These are phyloP conservation scores for Meloe dianella DNA, from an alignment of 2,888 invertebrate genomes.

Conservation along the genomic window DNA sequence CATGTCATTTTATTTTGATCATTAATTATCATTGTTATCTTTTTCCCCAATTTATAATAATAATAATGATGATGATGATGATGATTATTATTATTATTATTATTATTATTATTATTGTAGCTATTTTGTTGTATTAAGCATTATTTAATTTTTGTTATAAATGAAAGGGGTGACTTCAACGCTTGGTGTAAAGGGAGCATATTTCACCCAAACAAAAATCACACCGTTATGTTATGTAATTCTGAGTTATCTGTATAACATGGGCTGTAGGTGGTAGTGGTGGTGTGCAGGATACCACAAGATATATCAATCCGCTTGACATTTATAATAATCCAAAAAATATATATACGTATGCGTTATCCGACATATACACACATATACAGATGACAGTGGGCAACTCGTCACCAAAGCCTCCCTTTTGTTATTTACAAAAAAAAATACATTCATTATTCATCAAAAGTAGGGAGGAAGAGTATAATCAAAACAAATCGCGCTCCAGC, in stretches of 20 bases:
- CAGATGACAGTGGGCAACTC: slow-evolving; percentile 50
- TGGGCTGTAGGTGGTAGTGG: slow-evolving; percentile 26
- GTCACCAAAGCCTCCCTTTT: slow-evolving; percentile 52
- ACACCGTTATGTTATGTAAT: slow-evolving; percentile 26
- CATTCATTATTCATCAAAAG: slow-evolving; percentile 56
- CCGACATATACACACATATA: slow-evolving; percentile 33
- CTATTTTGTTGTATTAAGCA: not conserved
- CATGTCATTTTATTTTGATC: slow-evolving; percentile 8
- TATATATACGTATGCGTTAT: slow-evolving; percentile 46
- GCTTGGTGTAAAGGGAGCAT: slow-evolving; percentile 22
- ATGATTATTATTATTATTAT: not conserved
- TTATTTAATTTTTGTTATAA: not conserved
- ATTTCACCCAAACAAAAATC: slow-evolving; percentile 34
- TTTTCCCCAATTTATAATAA: not conserved
- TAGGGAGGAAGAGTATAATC: slow-evolving; percentile 53
- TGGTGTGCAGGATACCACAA: slow-evolving; percentile 43
- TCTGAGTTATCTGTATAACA: slow-evolving; percentile 38
- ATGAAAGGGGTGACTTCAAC: not conserved
- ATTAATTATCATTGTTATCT: not conserved
- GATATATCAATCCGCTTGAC: slow-evolving; percentile 53
- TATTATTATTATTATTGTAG: not conserved
- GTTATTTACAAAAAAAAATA: slow-evolving; percentile 52
- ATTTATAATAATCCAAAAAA: slow-evolving; percentile 55
- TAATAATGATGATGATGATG: too few relatives aligned
- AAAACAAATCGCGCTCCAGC: slow-evolving; percentile 55